Base-by-base conservation (phyloP, 2,888 invertebrate species). In the Tenthredo livida region DNA sequence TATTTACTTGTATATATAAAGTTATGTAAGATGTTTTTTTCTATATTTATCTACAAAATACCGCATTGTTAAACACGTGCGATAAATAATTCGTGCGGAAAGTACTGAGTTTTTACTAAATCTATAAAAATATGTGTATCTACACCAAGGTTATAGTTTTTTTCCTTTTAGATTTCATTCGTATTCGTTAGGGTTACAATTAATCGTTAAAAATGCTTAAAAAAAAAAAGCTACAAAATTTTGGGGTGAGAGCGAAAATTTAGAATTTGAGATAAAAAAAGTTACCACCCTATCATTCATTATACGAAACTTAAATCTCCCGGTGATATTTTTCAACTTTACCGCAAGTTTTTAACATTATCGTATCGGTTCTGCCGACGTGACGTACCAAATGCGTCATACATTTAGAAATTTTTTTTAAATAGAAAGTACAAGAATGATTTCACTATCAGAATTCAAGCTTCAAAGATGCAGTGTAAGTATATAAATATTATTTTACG, bases 1-100 rank as follows among this genome's bases (percentile, higher is more conserved):
- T 6, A n/a, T 54, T 54, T 1, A 54, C n/a, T 54, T 54, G 1
- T 54, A n/a, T 54, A n/a, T n/a, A 54, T 54, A n/a, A 61, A 61
- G 61, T 61, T 21, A 61, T 12, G 25, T 61, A 61, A 61, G 9
- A 61, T 61, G 12, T 61, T 61, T 21, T 25, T n/a, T n/a, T 50
- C 33, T 33, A 54, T n/a, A 7, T 6, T 1, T n/a, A 9, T 25
- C 2, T 33, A 29, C 29, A 21, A 0, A 21, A 10, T 25, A 29
- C 40, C 17, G 47, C 3, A 70, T 40, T 72, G 70, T 72, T 40
- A 40, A 40, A 72, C 33, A 33, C 25, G 61, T 25, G 12, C 25
- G 61, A 67, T 33, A 33, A 33, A 67, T 67, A 75, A 75, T 75
- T 84, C 75, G 40, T 75, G 84, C 84, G 84, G 75, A 84, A 84